phyloP scores from a whole-genome alignment of 2,888 invertebrate species.

The Drosophila infuscata region DNA sequence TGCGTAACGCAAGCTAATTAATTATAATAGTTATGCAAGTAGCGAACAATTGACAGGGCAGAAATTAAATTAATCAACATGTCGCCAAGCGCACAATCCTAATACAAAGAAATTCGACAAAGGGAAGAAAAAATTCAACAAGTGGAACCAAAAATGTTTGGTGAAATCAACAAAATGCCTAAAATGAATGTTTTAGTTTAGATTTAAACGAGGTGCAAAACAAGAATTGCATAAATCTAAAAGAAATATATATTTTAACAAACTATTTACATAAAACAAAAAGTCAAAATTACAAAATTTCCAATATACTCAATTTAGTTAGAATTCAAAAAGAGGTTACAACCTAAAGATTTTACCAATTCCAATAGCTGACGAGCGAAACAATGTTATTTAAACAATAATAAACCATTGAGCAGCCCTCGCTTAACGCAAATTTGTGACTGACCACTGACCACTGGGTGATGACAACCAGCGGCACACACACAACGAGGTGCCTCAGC shows the following conservation, averaged over 20 bases:
- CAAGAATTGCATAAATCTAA: background rate
- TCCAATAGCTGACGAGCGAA: background rate
- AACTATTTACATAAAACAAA: background rate
- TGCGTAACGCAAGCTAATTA: slow-evolving; percentile 9
- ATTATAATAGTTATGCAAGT: slow-evolving; percentile 21
- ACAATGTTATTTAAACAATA: background rate
- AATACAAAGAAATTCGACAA: slow-evolving; percentile 11
- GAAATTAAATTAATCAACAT: slow-evolving; percentile 15
- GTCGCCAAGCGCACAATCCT: slow-evolving; percentile 14
- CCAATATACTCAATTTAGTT: background rate
- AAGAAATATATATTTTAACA: background rate
- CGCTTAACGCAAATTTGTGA: slow-evolving; percentile 11
- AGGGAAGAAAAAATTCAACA: slow-evolving; percentile 28
- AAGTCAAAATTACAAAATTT: background rate
- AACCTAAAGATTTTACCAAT: background rate
- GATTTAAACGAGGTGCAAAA: slow-evolving; percentile 5
- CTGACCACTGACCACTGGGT: slow-evolving; percentile 29
- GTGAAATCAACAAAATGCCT: slow-evolving; percentile 39
- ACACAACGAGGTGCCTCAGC: slow-evolving; percentile 22
- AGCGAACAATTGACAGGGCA: slow-evolving; percentile 6
- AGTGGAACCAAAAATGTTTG: slow-evolving; percentile 30
- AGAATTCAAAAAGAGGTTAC: background rate
- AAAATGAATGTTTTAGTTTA: slow-evolving; percentile 18
- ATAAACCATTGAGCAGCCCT: slow-evolving; percentile 23
- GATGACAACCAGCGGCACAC: slow-evolving; percentile 39